A percentile compares a stretch with the other conserved stretches of the same genome.
phyloP scores from a whole-genome alignment of 2,888 invertebrate genomes.

The Panorpa germanica region DNA sequence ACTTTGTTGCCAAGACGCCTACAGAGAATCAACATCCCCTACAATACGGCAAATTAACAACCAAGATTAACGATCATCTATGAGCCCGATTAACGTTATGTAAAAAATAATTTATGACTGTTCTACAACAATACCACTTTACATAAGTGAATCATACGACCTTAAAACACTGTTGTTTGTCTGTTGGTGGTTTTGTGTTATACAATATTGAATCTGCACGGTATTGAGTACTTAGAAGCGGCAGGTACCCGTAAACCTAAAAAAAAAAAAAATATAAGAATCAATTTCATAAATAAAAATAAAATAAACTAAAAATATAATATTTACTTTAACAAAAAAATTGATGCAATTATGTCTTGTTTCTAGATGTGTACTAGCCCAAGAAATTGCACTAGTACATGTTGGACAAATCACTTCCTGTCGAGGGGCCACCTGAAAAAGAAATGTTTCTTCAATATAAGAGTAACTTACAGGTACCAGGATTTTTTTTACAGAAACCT shows the following conservation, averaged over 20 bases:
- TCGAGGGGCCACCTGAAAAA: constrained; percentile 69
- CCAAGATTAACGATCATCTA: too few relatives aligned
- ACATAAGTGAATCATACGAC: constrained; percentile 55
- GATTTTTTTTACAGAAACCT: constrained; percentile 12
- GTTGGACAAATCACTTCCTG: constrained; percentile 98
- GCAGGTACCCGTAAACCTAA: constrained; percentile 95
- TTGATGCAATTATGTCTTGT: constrained; percentile 97
- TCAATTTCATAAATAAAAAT: constrained; percentile 4
- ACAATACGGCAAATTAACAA: too few relatives aligned
- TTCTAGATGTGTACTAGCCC: constrained; percentile 92
- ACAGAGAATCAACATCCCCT: too few relatives aligned
- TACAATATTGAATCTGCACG: constrained; percentile 95
- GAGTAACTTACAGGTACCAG: neutral
- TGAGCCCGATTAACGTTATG: too few relatives aligned
- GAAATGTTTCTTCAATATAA: too few relatives aligned
- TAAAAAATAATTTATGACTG: too few relatives aligned
- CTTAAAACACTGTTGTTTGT: constrained; percentile 98
- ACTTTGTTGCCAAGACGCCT: too few relatives aligned
- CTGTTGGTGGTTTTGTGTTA: constrained; percentile 94
- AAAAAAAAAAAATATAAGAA: constrained; percentile 20
- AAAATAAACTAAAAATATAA: constrained; percentile 5
- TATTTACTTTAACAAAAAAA: constrained; percentile 63
- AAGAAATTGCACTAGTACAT: constrained; percentile 87
- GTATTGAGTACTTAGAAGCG: constrained; percentile 88
- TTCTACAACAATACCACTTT: too few relatives aligned